phyloP scores from a whole-genome alignment of 2,113 vertebrate species.

The Apodemus sylvaticus region DNA sequence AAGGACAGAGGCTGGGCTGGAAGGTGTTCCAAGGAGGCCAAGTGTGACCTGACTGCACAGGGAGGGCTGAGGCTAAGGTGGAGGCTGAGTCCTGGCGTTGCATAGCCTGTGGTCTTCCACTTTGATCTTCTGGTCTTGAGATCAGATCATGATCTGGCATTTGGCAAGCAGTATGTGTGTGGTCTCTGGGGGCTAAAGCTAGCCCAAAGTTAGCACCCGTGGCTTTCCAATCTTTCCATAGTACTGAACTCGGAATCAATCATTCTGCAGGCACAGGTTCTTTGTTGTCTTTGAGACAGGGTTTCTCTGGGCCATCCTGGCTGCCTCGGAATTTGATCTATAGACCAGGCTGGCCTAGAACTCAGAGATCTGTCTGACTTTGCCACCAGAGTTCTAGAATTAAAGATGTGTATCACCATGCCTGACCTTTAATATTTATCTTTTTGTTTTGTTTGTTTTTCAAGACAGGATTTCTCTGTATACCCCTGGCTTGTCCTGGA shows the following conservation, averaged over 20 bases:
- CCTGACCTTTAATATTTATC: not conserved
- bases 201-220: too few species aligned
- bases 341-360: not conserved
- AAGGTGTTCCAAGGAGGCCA: slow-evolving; percentile 90
- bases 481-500: not conserved
- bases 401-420: not conserved
- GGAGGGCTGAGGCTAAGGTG: slow-evolving; percentile 67
- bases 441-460: not conserved
- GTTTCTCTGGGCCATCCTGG: not conserved
- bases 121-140: slow-evolving; percentile 98
- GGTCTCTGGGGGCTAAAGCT: slow-evolving; percentile 78
- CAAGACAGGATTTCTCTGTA: not conserved
- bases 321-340: not conserved
- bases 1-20: slow-evolving; percentile 57
- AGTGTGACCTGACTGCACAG: slow-evolving; percentile 91
- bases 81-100: slow-evolving; percentile 93
- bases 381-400: not conserved
- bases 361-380: not conserved
- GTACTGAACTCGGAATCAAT: not conserved
- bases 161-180: slow-evolving; percentile 97
- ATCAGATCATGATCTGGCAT: slow-evolving; percentile 99
- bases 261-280: not conserved
- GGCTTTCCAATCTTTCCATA: not conserved
- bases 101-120: slow-evolving; percentile 98
- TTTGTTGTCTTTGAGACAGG: not conserved